Evolutionary conservation across 2,113 vertebrate genomes (phyloP).

Genomic region (Melanerpes formicivorus): DNA sequence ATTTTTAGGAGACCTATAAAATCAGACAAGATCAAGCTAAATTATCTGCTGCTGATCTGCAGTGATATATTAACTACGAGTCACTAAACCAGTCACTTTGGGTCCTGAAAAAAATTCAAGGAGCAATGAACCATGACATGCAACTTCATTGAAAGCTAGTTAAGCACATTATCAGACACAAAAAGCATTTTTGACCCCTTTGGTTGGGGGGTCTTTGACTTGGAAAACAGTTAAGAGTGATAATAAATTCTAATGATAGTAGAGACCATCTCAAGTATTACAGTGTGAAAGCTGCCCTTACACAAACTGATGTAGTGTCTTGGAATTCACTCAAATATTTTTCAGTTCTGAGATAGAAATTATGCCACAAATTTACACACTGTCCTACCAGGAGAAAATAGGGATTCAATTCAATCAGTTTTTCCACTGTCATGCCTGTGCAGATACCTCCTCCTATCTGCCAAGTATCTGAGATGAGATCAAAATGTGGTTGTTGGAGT

Average conservation of each 20-base stretch:
- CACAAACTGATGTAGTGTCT: neutral
- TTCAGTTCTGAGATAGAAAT: neutral
- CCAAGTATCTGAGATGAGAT: neutral
- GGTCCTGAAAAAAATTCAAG: conserved; percentile 14
- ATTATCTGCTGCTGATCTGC: conserved; percentile 50
- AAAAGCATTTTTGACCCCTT: neutral
- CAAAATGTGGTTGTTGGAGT: neutral
- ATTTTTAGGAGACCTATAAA: conserved; percentile 67
- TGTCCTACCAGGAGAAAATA: neutral
- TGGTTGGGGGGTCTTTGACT: neutral
- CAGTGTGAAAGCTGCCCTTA: neutral
- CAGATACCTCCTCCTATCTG: neutral
- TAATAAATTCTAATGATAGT: neutral
- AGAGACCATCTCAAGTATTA: neutral
- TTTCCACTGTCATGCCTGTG: neutral
- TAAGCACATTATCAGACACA: conserved; percentile 23
- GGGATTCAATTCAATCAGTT: neutral
- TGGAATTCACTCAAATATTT: neutral
- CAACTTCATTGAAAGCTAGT: conserved; percentile 11
- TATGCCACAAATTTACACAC: neutral
- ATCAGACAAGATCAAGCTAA: conserved; percentile 67
- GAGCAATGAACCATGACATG: conserved; percentile 20
- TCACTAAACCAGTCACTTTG: conserved; percentile 14
- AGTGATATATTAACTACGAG: neutral
- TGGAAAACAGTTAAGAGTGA: neutral